A percentile compares a stretch with the other conserved stretches of the same genome.
Conservation (phyloP, 2,888 invertebrate genomes). For the Eristalis arbustorum region DNA sequence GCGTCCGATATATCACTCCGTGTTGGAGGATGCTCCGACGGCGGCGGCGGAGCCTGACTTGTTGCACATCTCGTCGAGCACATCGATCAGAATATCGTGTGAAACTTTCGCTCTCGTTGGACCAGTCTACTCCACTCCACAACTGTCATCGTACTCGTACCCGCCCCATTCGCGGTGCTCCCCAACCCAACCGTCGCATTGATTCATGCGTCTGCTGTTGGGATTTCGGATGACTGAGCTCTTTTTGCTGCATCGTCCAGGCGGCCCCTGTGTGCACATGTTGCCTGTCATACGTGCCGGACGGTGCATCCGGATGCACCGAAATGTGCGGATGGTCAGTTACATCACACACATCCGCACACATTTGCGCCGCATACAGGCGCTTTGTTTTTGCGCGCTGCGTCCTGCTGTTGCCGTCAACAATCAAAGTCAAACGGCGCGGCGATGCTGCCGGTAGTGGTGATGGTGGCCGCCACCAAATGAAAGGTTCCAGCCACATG, state of each 20-base stretch:
- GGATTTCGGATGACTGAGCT: slow-evolving; percentile 1
- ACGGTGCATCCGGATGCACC: slow-evolving; percentile 62
- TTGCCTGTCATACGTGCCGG: slow-evolving; percentile 21
- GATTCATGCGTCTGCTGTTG: slow-evolving; percentile 52
- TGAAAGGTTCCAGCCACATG: slow-evolving; percentile 59
- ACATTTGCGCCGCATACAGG: not conserved
- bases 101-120: slow-evolving; percentile 69
- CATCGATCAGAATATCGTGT: slow-evolving; percentile 40
- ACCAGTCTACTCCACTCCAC: slow-evolving; percentile 47
- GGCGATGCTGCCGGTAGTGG: slow-evolving; percentile 1
- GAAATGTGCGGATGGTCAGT: slow-evolving; percentile 68
- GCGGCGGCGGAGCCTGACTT: slow-evolving; percentile 25
- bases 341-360: slow-evolving; percentile 33
- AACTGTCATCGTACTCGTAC: slow-evolving; percentile 60
- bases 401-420: slow-evolving; percentile 57
- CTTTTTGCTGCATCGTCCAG: slow-evolving; percentile 37
- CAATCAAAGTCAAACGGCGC: slow-evolving; percentile 53
- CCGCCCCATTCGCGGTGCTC: slow-evolving; percentile 16
- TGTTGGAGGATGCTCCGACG: slow-evolving; percentile 8
- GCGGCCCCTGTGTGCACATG: slow-evolving; percentile 47
- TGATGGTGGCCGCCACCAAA: slow-evolving; percentile 41
- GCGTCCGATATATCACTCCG: slow-evolving; percentile 22
- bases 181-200: slow-evolving; percentile 24
- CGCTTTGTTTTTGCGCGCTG: slow-evolving; percentile 19
- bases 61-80: slow-evolving; percentile 40